phyloP scores from a whole-genome alignment of 2,113 vertebrate genomes.

The Poeciliopsis turrubarensis region DNA sequence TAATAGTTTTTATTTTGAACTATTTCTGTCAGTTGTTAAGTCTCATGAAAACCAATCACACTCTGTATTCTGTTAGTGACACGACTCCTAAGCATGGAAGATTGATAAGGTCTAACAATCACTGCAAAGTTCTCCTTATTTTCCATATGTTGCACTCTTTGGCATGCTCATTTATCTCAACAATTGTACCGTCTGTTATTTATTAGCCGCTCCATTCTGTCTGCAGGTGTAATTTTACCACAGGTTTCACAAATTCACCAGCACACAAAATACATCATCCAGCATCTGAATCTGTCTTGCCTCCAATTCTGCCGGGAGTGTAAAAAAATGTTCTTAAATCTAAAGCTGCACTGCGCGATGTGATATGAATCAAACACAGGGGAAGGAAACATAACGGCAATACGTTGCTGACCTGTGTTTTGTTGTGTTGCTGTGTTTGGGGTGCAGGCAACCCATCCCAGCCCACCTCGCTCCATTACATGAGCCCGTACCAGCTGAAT shows the following conservation, averaged over 20 bases:
- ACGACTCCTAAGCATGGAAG: no score
- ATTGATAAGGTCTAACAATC: no score
- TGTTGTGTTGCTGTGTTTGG: constrained; percentile 36
- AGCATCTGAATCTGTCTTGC: neutral
- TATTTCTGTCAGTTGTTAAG: no score
- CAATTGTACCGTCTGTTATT: neutral
- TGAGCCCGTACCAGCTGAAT: constrained; percentile 97
- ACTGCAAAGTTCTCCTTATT: neutral
- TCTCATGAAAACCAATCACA: no score
- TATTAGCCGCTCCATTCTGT: neutral
- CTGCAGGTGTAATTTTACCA: neutral
- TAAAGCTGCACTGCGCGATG: neutral
- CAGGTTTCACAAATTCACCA: neutral
- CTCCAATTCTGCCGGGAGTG: neutral
- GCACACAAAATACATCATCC: neutral
- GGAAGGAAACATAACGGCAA: constrained; percentile 28
- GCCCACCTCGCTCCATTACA: constrained; percentile 96
- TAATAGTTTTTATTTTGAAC: no score
- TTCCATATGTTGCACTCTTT: neutral
- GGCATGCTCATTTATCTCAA: neutral
- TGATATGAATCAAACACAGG: constrained; percentile 32
- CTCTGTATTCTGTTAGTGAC: no score
- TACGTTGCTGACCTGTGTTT: constrained; percentile 47
- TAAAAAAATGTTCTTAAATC: neutral
- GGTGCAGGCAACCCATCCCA: constrained; percentile 92